Base-by-base conservation (phyloP, 2,113 vertebrate genomes). In the Ciconia stormi region DNA sequence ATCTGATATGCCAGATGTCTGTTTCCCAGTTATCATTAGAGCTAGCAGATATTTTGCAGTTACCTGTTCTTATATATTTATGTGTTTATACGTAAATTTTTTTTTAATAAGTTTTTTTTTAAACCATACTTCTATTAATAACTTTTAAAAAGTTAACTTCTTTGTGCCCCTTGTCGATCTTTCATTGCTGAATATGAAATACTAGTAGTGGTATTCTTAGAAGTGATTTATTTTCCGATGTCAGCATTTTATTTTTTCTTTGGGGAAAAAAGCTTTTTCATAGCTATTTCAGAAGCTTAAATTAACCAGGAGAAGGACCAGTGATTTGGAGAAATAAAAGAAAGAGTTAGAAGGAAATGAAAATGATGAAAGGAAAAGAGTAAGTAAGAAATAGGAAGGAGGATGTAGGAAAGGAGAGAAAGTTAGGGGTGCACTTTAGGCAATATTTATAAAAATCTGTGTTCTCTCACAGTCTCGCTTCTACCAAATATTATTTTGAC, bases 111-210 rank as follows among this genome's bases (percentile, higher is more conserved):
- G 4, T 2, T 29, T 58, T 80, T 81, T 79, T 86, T 21, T 2
- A 47, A 93, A 50, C 3, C 18, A 47, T 0, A 0, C 4, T 82
- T 82, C n/a, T 80, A n/a, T 46, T 65, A 88, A 20, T 34, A 80
- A 83, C 27, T 65, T 94, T 52, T 1, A 1, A 66, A 72, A 88
- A 66, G 10, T 52, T 62, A 56, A 46, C 19, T 77, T 93, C 2
- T 77, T 90, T 88, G 46, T 90, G 27, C 17, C 36, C 40, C 29
- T 73, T 73, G 21, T 32, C 13, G 70, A 38, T 29, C 71, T 91
- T 88, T 42, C 50, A 70, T 66, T 95, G 80, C 50, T 91, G 67
- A 94, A n/a, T 70, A 84, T 50, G 38, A 81, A 92, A 92, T 87
- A 62, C 30, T 78, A 69, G 1, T 40, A 40, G 40, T 12, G 82